Evolutionary conservation across 2,888 invertebrate genomes (phyloP), one percentile per base, ranked within the genome.

Genomic region (Dryadula phaetusa): DNA sequence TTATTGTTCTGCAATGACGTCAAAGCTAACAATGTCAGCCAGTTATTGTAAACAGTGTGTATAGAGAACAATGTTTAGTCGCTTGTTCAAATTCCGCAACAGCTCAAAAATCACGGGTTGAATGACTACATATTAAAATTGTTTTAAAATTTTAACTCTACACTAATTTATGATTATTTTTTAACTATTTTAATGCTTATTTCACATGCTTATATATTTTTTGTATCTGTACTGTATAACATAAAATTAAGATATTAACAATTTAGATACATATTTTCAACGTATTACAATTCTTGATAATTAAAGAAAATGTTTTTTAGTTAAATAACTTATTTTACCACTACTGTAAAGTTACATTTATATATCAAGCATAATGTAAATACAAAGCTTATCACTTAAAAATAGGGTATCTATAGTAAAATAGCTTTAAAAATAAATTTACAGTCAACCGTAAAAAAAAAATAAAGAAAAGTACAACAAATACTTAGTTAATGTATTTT

Each of bases 1-100:
- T 72, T 69, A 73, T 74, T 74, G 74, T 74, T 73, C 62, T 66
- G 53, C 32, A 44, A 56, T 78, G 78, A 79, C 79, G 79, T 73
- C 70, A 69, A 63, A 69, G 67, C 8, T 32, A 70, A 73, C 69
- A 63, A 71, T 67, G 70, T 70, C 62, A 64, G 62, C 18, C 68
- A 63, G 63, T 70, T 62, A 64, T 53, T 65, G 52, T 54, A 28
- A 62, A 65, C 42, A 62, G 28, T 32, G 44, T 32, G 18, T 60
- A 46, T 44, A 60, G 32, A 52, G 64, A 65, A 65, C 49, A 62
- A 40, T 62, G 64, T 67, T 58, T 67, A 61, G 49, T 56, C 28
- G 62, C 42, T 62, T 53, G 25, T 56, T 46, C 47, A 66, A 64
- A 69, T 61, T 69, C 62, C 56, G 42, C 60, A 53, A 64, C 46